A percentile compares a stretch with the other conserved stretches of the same genome.
Evolutionary conservation across 2,113 vertebrate genomes (phyloP).

Genomic region (Dunckerocampus dactyliophorus): DNA sequence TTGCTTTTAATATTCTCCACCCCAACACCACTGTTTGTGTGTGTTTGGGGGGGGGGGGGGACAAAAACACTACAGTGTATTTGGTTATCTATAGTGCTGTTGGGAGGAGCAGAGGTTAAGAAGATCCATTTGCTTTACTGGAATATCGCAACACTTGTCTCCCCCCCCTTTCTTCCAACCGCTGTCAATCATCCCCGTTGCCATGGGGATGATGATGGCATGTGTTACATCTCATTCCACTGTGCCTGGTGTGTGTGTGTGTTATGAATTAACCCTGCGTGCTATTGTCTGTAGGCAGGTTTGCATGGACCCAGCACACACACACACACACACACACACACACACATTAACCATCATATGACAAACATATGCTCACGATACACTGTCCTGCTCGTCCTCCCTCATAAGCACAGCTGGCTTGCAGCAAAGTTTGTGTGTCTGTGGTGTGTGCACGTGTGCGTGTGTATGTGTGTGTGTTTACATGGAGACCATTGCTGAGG

Average conservation of each 20-base stretch:
- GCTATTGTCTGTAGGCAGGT: slow-evolving; percentile 8
- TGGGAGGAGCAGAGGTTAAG: slow-evolving; percentile 23
- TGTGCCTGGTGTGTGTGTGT: slow-evolving; percentile 44
- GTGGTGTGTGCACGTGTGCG: background rate
- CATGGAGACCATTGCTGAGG: slow-evolving; percentile 40
- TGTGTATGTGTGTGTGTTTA: slow-evolving; percentile 28
- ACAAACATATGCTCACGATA: slow-evolving; percentile 37
- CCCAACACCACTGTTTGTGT: too few species aligned
- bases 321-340: slow-evolving; percentile 6
- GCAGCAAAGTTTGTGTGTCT: slow-evolving; percentile 1
- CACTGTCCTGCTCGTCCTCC: slow-evolving; percentile 32
- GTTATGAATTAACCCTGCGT: slow-evolving; percentile 21
- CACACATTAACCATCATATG: slow-evolving; percentile 36
- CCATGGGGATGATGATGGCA: slow-evolving; percentile 58
- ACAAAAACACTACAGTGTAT: background rate
- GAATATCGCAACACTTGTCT: slow-evolving; percentile 25
- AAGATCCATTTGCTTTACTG: slow-evolving; percentile 29
- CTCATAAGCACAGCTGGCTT: slow-evolving; percentile 36
- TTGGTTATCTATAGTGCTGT: slow-evolving; percentile 29
- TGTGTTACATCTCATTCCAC: slow-evolving; percentile 38
- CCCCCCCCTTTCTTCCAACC: slow-evolving; percentile 29
- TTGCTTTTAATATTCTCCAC: slow-evolving; percentile 76
- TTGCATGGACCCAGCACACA: slow-evolving; percentile 23
- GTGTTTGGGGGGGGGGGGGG: too few species aligned
- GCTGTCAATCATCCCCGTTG: slow-evolving; percentile 84